Percentiles rank a stretch among this genome's conserved stretches.
Conservation (phyloP, 2,113 vertebrate genomes). For the Charina bottae region DNA sequence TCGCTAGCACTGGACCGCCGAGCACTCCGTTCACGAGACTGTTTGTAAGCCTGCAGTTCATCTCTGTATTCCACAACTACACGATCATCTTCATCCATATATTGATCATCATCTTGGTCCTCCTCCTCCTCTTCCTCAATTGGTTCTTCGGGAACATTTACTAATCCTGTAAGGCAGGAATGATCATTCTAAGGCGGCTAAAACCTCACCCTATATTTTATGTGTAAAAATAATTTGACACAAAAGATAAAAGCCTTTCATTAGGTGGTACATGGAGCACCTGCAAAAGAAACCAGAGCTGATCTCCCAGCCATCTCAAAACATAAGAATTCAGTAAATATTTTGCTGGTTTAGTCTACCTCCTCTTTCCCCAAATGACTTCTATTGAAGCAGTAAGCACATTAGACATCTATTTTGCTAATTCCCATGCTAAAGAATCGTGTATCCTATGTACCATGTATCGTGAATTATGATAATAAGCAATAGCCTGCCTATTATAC, state of each 20-base stretch:
- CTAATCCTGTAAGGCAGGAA: constrained; percentile 75
- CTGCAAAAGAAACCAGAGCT: not conserved
- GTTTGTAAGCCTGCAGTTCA: constrained; percentile 75
- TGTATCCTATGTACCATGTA: not conserved
- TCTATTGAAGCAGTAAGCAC: not conserved
- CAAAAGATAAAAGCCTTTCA: not conserved
- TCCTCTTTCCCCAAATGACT: not conserved
- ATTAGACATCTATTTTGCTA: not conserved
- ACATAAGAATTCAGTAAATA: not conserved
- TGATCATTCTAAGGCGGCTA: not conserved
- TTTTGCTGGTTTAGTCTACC: not conserved
- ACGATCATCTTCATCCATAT: constrained; percentile 94
- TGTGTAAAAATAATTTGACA: not conserved
- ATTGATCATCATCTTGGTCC: constrained; percentile 85
- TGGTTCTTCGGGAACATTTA: constrained; percentile 91
- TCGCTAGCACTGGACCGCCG: constrained; percentile 75
- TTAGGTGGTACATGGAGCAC: too few species aligned
- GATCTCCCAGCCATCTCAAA: too few species aligned
- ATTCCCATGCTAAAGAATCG: not conserved
- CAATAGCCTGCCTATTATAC: not conserved
- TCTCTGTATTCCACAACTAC: constrained; percentile 91
- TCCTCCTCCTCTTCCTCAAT: constrained; percentile 93
- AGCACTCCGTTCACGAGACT: constrained; percentile 65
- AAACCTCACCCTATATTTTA: not conserved
- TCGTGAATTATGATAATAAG: not conserved